Percentiles rank a stretch among this genome's conserved stretches.
These are phyloP conservation scores for Denticeps clupeoides DNA, from an alignment of 2,797 vertebrate genomes.

Conservation along the genomic window DNA sequence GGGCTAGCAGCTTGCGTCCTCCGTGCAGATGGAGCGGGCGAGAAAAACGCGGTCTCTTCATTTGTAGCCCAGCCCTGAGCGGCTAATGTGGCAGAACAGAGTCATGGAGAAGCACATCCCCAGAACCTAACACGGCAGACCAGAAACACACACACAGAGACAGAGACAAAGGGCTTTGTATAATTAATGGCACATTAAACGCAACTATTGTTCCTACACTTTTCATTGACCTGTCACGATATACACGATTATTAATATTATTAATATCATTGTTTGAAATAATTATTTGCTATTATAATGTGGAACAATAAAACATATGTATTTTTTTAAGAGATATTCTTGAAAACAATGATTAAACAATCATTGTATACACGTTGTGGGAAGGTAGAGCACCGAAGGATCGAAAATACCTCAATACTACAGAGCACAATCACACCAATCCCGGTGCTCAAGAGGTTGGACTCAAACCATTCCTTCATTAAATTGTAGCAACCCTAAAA, in stretches of 20 bases:
- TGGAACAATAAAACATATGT: too few relatives aligned
- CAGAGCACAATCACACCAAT: constrained; percentile 55
- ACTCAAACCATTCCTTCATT: constrained; percentile 30
- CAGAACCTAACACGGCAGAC: constrained; percentile 49
- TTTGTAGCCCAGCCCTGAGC: constrained; percentile 60
- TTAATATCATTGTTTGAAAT: too few relatives aligned
- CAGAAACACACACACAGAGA: neutral
- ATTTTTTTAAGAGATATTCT: too few relatives aligned
- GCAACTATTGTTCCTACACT: too few relatives aligned
- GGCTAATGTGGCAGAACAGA: constrained; percentile 65
- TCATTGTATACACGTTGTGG: too few relatives aligned
- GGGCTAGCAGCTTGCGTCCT: too few relatives aligned
- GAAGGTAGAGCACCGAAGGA: too few relatives aligned
- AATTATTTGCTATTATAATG: too few relatives aligned
- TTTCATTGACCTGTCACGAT: too few relatives aligned
- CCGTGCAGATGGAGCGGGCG: too few relatives aligned
- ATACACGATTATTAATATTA: too few relatives aligned
- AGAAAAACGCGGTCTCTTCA: constrained; percentile 28
- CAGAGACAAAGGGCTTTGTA: neutral
- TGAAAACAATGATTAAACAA: too few relatives aligned
- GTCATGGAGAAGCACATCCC: constrained; percentile 73
- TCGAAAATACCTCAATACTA: constrained; percentile 55
- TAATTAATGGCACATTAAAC: neutral
- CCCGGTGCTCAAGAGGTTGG: constrained; percentile 47
- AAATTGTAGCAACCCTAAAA: constrained; percentile 42